A percentile compares a stretch with the other conserved stretches of the same genome.
These are phyloP conservation scores for Euthynnus affinis DNA, from an alignment of 2,797 vertebrate species.

Conservation along the genomic window DNA sequence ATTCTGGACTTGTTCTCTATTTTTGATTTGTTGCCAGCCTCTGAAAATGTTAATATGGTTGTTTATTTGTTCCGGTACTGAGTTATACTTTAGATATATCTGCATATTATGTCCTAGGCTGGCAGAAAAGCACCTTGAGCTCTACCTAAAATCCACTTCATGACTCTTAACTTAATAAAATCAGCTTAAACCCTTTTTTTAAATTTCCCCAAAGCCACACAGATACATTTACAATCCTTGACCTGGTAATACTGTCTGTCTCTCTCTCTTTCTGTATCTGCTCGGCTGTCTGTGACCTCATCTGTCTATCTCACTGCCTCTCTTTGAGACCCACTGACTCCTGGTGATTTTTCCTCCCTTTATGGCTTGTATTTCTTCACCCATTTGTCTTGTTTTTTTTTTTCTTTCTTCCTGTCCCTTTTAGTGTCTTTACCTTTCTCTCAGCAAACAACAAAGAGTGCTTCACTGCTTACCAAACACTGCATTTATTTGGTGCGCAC, in stretches of 20 bases:
- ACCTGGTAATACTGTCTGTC: conserved; percentile 15
- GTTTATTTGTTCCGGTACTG: conserved; percentile 13
- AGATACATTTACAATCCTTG: conserved; percentile 18
- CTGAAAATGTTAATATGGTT: background rate
- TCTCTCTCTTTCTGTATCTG: conserved; percentile 6
- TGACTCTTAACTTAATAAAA: conserved; percentile 22
- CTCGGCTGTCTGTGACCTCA: conserved; percentile 2
- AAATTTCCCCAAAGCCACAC: background rate
- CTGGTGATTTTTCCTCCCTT: conserved; percentile 13
- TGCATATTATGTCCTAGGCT: conserved; percentile 8
- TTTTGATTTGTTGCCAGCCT: background rate
- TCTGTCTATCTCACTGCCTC: conserved; percentile 6
- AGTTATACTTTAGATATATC: background rate
- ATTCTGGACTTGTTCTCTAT: background rate
- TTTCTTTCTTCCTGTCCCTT: conserved; percentile 34
- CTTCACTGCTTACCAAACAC: conserved; percentile 36
- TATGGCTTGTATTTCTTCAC: conserved; percentile 2
- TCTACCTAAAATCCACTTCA: conserved; percentile 16
- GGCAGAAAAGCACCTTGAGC: conserved; percentile 34
- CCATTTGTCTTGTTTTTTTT: conserved; percentile 34
- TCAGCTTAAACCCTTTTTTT: conserved; percentile 10
- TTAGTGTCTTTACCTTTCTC: conserved; percentile 31
- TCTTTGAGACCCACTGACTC: conserved; percentile 11
- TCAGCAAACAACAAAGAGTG: conserved; percentile 19
- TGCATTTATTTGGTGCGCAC: conserved; percentile 45